Evolutionary conservation across 2,888 invertebrate genomes (phyloP).

Genomic region (Osedax fenrisi): DNA sequence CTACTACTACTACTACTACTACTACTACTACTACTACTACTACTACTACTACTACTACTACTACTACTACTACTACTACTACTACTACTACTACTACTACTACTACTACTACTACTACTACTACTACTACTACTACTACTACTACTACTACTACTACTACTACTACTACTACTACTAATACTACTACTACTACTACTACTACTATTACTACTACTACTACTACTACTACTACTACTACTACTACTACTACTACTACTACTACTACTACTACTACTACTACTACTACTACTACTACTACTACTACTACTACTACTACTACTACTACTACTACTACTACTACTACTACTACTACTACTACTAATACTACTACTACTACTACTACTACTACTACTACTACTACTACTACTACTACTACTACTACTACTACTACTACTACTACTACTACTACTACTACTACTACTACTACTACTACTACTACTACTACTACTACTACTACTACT

Average conservation of each 20-base stretch:
- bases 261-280: background rate
- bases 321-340: slow-evolving; percentile 2
- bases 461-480: too few relatives aligned
- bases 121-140: background rate
- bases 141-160: too few relatives aligned
- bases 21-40: background rate
- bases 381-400: too few relatives aligned
- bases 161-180: too few relatives aligned
- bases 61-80: slow-evolving; percentile 2
- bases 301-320: background rate
- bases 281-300: background rate
- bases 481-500: too few relatives aligned
- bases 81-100: background rate
- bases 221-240: background rate
- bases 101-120: background rate
- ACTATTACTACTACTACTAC: background rate
- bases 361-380: too few relatives aligned
- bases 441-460: too few relatives aligned
- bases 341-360: background rate
- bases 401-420: too few relatives aligned
- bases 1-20: background rate
- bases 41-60: background rate
- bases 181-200: background rate
- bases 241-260: background rate
- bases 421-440: too few relatives aligned